A percentile compares a stretch with the other conserved stretches of the same genome.
phyloP scores from a whole-genome alignment of 1,140 invertebrate genomes.

The Pararge aegeria region DNA sequence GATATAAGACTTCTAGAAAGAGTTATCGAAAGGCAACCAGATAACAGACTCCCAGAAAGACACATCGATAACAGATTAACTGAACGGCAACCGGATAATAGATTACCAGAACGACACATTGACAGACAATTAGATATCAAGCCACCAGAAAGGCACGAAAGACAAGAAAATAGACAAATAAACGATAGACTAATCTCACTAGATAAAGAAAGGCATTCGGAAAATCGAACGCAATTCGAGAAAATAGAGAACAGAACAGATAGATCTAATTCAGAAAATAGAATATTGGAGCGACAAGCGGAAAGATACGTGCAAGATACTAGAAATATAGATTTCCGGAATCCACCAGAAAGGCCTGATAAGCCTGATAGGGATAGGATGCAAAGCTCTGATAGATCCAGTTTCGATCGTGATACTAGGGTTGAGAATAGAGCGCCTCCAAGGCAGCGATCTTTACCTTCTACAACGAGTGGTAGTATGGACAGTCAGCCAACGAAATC shows the following conservation, averaged over 20 bases:
- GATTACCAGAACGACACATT: not conserved
- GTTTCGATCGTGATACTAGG: constrained; percentile 52
- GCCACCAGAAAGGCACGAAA: constrained; percentile 27
- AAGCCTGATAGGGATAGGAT: constrained; percentile 46
- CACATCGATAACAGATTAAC: constrained; percentile 3
- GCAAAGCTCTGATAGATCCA: constrained; percentile 36
- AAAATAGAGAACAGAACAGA: constrained; percentile 26
- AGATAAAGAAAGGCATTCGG: constrained; percentile 25
- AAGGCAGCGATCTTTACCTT: constrained; percentile 61
- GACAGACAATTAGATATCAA: not conserved
- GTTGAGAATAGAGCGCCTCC: constrained; percentile 56
- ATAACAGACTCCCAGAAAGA: constrained; percentile 29
- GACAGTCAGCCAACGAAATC: constrained; percentile 63
- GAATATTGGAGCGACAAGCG: constrained; percentile 31
- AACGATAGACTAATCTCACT: constrained; percentile 14
- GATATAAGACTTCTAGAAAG: constrained; percentile 23
- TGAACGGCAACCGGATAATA: not conserved
- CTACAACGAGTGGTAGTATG: constrained; percentile 44
- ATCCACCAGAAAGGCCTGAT: constrained; percentile 56
- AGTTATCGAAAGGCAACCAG: constrained; percentile 1
- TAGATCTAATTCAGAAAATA: constrained; percentile 35
- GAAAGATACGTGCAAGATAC: constrained; percentile 29
- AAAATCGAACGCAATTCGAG: constrained; percentile 9
- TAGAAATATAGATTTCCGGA: constrained; percentile 47
- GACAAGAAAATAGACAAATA: constrained; percentile 19